phyloP scores from a whole-genome alignment of 2,888 invertebrate species.

The Baronia brevicornis region DNA sequence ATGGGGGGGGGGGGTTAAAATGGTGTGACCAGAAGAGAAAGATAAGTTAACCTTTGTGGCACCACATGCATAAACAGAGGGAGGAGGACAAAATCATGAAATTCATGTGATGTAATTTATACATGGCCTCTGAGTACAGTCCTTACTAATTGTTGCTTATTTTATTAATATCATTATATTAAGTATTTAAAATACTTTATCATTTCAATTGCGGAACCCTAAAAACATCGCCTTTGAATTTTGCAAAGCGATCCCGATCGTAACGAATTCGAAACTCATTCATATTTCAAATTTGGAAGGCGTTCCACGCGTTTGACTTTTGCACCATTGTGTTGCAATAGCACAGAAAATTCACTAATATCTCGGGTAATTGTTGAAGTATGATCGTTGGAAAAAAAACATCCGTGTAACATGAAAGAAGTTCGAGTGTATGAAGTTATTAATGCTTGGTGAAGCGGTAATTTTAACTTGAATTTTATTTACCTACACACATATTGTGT shows the following conservation, averaged over 20 bases:
- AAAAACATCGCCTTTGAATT: slow-evolving; percentile 36
- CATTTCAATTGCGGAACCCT: slow-evolving; percentile 8
- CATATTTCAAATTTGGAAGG: slow-evolving; percentile 55
- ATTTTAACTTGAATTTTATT: slow-evolving; percentile 31
- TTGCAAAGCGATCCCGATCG: slow-evolving; percentile 45
- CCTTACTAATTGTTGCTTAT: no score
- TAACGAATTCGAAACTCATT: slow-evolving; percentile 48
- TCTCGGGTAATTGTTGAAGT: slow-evolving; percentile 49
- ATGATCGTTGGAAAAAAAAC: slow-evolving; percentile 38
- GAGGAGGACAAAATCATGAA: no score
- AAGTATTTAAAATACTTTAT: no score
- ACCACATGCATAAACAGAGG: no score
- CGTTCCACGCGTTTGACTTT: slow-evolving; percentile 62
- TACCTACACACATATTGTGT: no score
- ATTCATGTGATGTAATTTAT: no score
- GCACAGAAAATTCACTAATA: slow-evolving; percentile 49
- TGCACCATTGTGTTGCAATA: slow-evolving; percentile 50
- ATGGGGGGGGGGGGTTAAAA: no score
- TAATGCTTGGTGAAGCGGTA: slow-evolving; percentile 43
- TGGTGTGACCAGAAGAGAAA: no score
- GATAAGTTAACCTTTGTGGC: no score
- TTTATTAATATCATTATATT: no score
- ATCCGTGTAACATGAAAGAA: slow-evolving; percentile 40
- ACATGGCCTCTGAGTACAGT: no score
- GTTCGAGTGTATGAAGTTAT: slow-evolving; percentile 38